Percentiles rank a stretch among this genome's conserved stretches.
phyloP scores from a whole-genome alignment of 2,113 vertebrate genomes.

The Rhinopithecus roxellana region DNA sequence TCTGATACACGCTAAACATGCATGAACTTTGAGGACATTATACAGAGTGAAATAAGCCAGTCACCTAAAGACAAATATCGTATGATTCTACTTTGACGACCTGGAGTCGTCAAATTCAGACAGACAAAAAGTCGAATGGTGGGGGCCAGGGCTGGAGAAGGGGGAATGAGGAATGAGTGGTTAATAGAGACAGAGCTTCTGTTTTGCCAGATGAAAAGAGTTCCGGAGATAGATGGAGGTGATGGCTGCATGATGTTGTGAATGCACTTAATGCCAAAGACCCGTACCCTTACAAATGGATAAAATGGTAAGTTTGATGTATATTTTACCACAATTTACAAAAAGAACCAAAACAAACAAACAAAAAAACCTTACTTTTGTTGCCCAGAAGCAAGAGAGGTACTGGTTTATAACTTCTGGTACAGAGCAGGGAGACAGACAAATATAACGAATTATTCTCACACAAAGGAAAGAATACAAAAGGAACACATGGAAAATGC shows the following conservation, averaged over 20 bases:
- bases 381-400: neutral
- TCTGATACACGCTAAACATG: fast-evolving
- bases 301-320: neutral
- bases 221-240: neutral
- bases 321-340: neutral
- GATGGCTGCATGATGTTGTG: fast-evolving
- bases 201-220: too few species aligned
- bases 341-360: neutral
- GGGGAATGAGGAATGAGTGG: too few species aligned
- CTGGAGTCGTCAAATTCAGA: too few species aligned
- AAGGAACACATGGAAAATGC: neutral
- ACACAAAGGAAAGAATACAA: neutral
- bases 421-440: neutral
- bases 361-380: neutral
- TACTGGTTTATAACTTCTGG: neutral
- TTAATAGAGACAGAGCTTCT: neutral
- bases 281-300: neutral
- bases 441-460: neutral
- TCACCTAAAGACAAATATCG: neutral
- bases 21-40: too few species aligned
- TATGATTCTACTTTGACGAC: fast-evolving
- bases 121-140: too few species aligned
- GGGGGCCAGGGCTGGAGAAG: neutral
- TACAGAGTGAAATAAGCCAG: neutral
- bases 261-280: neutral